Conservation (phyloP, 2,888 invertebrate species). For the Ectemnius continuus region DNA sequence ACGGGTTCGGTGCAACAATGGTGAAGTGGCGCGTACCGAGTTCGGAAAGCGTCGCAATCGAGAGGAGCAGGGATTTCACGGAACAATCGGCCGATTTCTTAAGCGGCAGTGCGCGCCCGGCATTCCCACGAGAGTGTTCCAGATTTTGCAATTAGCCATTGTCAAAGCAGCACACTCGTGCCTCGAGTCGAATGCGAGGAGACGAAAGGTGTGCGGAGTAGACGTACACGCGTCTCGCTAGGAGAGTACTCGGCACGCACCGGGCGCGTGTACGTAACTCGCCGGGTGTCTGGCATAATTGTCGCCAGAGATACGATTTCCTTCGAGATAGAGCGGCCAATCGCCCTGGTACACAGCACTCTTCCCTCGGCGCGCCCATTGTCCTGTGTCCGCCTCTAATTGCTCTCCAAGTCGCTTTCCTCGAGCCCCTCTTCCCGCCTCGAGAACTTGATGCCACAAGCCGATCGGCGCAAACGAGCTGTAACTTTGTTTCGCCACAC, state of each 20-base stretch:
- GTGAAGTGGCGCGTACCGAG: slow-evolving; percentile 33
- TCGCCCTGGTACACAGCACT: slow-evolving; percentile 15
- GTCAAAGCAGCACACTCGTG: slow-evolving; percentile 38
- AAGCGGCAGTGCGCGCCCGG: slow-evolving; percentile 48
- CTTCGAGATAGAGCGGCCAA: slow-evolving; percentile 27
- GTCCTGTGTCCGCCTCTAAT: slow-evolving; percentile 45
- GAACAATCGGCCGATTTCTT: slow-evolving; percentile 65
- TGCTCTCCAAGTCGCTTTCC: slow-evolving; percentile 46
- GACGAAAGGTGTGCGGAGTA: no score
- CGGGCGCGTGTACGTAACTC: slow-evolving; percentile 12
- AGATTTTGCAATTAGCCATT: slow-evolving; percentile 67
- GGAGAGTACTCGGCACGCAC: no score
- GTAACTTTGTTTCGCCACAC: slow-evolving; percentile 66
- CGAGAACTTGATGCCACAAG: slow-evolving; percentile 41
- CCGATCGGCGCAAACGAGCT: slow-evolving; percentile 60
- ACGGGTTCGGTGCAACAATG: slow-evolving; percentile 51
- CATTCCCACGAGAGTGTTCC: slow-evolving; percentile 69
- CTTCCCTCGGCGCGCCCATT: slow-evolving; percentile 51
- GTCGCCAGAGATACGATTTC: slow-evolving; percentile 57
- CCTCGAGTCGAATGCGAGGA: no score
- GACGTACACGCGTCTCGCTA: neutral
- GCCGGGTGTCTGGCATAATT: slow-evolving; percentile 53
- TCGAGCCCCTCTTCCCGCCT: slow-evolving; percentile 38
- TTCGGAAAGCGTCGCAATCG: slow-evolving; percentile 45
- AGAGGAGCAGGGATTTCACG: slow-evolving; percentile 30